Percentiles rank a stretch among this genome's conserved stretches.
phyloP scores from a whole-genome alignment of 2,888 invertebrate genomes.

The Leptothorax acervorum region DNA sequence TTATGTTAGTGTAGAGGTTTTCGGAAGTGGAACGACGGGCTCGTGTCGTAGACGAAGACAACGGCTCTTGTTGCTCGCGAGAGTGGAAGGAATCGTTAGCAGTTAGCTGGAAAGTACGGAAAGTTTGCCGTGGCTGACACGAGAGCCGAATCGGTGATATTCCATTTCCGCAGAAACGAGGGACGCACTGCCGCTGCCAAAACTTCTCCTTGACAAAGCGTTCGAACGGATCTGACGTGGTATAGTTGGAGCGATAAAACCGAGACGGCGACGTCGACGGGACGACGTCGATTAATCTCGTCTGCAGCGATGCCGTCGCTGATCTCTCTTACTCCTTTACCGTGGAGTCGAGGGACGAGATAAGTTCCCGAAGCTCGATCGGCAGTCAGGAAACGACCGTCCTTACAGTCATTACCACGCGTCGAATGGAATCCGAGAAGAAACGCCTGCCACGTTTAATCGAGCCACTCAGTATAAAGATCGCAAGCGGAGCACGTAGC shows the following conservation, averaged over 20 bases:
- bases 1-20: not conserved
- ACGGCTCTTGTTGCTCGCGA: conserved; percentile 20
- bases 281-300: conserved; percentile 70
- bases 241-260: conserved; percentile 68
- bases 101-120: conserved; percentile 64
- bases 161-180: conserved; percentile 68
- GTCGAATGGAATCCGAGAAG: conserved; percentile 57
- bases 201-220: conserved; percentile 71
- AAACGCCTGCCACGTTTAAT: conserved; percentile 63
- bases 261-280: conserved; percentile 65
- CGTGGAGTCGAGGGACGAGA: conserved; percentile 51
- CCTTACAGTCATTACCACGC: conserved; percentile 60
- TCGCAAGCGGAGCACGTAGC: conserved; percentile 52
- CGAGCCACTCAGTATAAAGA: conserved; percentile 61
- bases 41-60: conserved; percentile 39
- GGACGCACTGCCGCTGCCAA: conserved; percentile 60
- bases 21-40: not conserved
- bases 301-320: conserved; percentile 55
- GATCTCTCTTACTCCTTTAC: conserved; percentile 28
- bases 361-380: conserved; percentile 63
- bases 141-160: conserved; percentile 67
- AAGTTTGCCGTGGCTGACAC: conserved; percentile 64
- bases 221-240: conserved; percentile 64
- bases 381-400: conserved; percentile 68
- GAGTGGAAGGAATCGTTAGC: conserved; percentile 65